Percentiles rank a stretch among this genome's conserved stretches.
Conservation (phyloP, 2,113 vertebrate species). For the Leuciscus idus region DNA sequence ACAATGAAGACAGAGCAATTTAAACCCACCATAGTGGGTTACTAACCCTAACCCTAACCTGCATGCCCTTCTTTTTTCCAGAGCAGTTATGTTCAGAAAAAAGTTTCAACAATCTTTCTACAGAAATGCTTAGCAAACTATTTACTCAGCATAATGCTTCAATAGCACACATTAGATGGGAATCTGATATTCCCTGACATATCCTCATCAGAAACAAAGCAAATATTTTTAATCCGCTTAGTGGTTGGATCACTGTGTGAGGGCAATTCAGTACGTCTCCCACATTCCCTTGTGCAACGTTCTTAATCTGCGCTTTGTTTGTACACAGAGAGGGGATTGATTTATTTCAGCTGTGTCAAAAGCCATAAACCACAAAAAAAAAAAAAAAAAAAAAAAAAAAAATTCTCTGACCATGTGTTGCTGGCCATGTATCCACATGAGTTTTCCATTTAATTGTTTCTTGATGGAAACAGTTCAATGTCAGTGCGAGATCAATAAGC, state of each 20-base stretch:
- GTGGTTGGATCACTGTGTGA: conserved; percentile 4
- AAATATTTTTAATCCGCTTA: conserved; percentile 54
- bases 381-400: neutral
- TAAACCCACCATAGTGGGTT: no score
- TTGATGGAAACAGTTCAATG: conserved; percentile 28
- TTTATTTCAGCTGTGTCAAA: conserved; percentile 39
- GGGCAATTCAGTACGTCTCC: conserved; percentile 43
- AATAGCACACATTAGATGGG: conserved; percentile 19
- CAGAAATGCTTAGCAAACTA: conserved; percentile 34
- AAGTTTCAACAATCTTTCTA: neutral
- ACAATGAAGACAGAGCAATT: neutral
- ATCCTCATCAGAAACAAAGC: conserved; percentile 44
- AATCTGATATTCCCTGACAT: conserved; percentile 54
- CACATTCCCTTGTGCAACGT: neutral
- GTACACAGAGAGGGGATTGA: conserved; percentile 45
- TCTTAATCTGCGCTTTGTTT: conserved; percentile 48
- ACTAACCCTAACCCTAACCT: neutral
- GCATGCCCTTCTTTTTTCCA: neutral
- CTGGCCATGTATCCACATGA: conserved; percentile 19
- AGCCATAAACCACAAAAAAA: conserved; percentile 20
- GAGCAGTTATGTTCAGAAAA: neutral
- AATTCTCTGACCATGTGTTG: conserved; percentile 11
- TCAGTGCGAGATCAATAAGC: conserved; percentile 31
- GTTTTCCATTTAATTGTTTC: conserved; percentile 41
- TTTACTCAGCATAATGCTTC: conserved; percentile 22